Base-by-base conservation (phyloP, 2,888 invertebrate genomes). In the Dascillus cervinus region DNA sequence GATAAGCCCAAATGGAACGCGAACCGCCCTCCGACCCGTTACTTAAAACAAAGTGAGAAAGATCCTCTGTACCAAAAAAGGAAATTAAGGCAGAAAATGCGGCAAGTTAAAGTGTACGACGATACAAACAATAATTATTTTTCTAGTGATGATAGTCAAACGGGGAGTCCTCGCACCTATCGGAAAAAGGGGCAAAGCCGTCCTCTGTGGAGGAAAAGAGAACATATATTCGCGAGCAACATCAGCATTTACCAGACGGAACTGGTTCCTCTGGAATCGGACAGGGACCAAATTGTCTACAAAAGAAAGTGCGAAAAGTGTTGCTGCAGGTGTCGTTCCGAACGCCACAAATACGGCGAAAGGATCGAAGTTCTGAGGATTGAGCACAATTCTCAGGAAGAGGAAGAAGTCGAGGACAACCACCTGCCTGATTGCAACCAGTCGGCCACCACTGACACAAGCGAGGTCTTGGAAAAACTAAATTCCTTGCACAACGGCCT, bases 11-110 rank as follows among this genome's bases (percentile, higher is more conserved):
- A 85, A 64, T 79, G 85, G 85, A 77, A 81, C 22, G 82, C 77
- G 2, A 82, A 82, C 49, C 70, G 79, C 43, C 87, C 88, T 3
- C 79, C 79, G 12, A 83, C 83, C 5, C 80, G 86, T 50, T 90
- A 89, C 55, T 73, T 88, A 37, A 89, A 89, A 55, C 89, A 90
- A 64, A 89, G 89, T 53, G 90, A 90, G 59, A 84, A 89, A 52
- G 90, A 90, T 67, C 86, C 86, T 1, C 78, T 85, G 58, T 87
- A 86, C 50, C 79, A 79, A 58, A 74, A 79, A 55, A 67, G 78
- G 40, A 81, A 83, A 60, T 64, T 79, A 31, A 67, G 79, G 10
- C 73, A 77, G 52, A 76, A 78, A 57, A 70, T 76, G 43, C 72
- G 80, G 36, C 66, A 62, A 27, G 49, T 58, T 4, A 65, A 67